phyloP scores from a whole-genome alignment of 1,140 invertebrate genomes.

The Brachionus angularis region DNA sequence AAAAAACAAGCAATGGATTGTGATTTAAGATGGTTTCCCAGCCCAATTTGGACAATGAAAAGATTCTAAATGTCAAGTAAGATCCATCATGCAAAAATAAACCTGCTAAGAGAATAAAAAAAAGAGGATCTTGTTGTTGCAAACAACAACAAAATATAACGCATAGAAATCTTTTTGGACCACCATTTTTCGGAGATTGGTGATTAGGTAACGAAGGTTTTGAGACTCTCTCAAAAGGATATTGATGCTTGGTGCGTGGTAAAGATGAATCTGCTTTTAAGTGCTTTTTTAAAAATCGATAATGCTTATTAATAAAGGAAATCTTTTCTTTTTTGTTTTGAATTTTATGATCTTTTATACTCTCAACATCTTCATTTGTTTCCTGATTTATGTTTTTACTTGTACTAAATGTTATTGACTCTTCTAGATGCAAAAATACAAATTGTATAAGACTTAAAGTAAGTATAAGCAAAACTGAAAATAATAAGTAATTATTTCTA shows the following conservation, averaged over 20 bases:
- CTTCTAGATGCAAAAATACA: conserved; percentile 26
- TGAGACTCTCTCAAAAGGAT: background rate
- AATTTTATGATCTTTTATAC: background rate
- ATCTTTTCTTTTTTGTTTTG: conserved; percentile 25
- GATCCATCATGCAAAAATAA: conserved; percentile 33
- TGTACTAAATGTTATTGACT: background rate
- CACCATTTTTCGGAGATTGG: too few relatives aligned
- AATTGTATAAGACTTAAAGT: conserved; percentile 29
- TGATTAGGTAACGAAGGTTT: too few relatives aligned
- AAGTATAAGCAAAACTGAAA: conserved; percentile 10
- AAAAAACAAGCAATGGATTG: conserved; percentile 31
- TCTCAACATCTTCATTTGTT: background rate
- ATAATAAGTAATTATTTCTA: conserved; percentile 11
- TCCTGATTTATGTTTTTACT: background rate
- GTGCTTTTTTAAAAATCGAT: conserved; percentile 19
- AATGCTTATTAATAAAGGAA: conserved; percentile 26
- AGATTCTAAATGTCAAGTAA: conserved; percentile 36
- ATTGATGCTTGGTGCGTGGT: background rate
- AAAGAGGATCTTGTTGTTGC: conserved; percentile 17
- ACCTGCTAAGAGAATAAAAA: conserved; percentile 28
- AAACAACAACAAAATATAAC: background rate
- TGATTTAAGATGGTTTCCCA: background rate
- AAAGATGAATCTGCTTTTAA: background rate
- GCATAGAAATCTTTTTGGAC: too few relatives aligned
- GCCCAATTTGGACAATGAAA: conserved; percentile 1